Base-by-base conservation (phyloP, 2,113 vertebrate genomes). In the Taurulus bubalis region DNA sequence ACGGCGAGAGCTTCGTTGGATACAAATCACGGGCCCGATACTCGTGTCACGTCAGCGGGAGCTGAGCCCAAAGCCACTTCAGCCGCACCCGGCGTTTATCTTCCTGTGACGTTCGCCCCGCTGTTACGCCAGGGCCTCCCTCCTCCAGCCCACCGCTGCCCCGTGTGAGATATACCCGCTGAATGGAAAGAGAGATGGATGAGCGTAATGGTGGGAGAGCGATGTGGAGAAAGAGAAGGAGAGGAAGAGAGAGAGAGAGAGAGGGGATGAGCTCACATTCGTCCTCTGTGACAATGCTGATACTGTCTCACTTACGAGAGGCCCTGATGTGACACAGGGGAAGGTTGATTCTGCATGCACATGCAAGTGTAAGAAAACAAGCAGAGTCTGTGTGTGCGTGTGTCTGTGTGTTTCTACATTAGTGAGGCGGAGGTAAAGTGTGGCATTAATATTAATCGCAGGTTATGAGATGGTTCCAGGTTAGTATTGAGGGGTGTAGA, bases 101-200 rank as follows among this genome's bases (percentile, higher is more conserved):
- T 88, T 87, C 56, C 60, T 26, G 83, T 90, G 85, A 91, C 93
- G 88, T 88, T 87, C 88, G 84, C 68, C 75, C 85, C 78, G 77
- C 86, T 79, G 64, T 83, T 82, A 71, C 36, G 49, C 64, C 26
- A 1, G 40, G 42, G 51, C 49, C 24, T 42, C 62, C 26, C 68
- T 53, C 72, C 34, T 40, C 45, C 55, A 79, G 20, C 72, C 38
- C 58, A 32, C 24, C 3, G 2, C 78, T 15, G 11, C 10, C 53
- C 36, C 0, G 42, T 14, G 6, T 55, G 24, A 65, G 60, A 77
- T 55, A 75, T 55, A 72, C 77, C 55, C 63, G 64, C 77, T 78
- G 86, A 87, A 83, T 82, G 68, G 71, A 83, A 86, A 56, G 76
- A 78, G 64, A 82, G 76, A 87, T 26, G 45, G 71, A 85, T 90